Evolutionary conservation across 2,113 vertebrate species (phyloP).

Genomic region (Petromus typicus): DNA sequence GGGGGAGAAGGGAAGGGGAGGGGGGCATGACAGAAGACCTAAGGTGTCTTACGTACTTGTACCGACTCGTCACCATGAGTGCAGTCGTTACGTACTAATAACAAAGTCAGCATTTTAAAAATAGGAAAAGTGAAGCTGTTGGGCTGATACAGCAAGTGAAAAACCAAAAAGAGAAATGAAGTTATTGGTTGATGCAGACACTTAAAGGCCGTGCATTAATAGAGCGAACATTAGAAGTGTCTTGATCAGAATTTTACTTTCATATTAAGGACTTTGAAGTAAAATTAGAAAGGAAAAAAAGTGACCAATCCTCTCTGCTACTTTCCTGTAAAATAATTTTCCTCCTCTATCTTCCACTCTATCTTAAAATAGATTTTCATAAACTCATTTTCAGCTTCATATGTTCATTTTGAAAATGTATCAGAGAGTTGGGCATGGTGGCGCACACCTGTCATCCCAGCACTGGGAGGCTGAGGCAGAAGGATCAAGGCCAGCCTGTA

Average conservation of each 20-base stretch:
- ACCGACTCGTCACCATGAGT: neutral
- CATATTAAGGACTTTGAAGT: neutral
- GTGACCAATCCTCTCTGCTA: neutral
- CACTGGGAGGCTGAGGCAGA: neutral
- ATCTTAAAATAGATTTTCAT: neutral
- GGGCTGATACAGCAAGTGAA: too few species aligned
- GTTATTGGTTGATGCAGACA: neutral
- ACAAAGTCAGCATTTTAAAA: neutral
- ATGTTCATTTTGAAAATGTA: conserved; percentile 27
- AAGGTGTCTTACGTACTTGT: neutral
- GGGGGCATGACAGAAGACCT: neutral
- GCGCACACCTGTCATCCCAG: neutral
- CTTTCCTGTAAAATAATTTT: neutral
- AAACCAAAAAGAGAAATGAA: neutral
- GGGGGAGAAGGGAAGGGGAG: too few species aligned
- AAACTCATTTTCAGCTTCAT: neutral
- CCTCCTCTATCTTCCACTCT: neutral
- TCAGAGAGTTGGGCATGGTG: neutral
- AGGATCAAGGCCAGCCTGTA: neutral
- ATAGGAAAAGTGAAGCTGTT: neutral
- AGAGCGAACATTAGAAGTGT: neutral
- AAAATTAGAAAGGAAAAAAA: neutral
- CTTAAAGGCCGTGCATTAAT: neutral
- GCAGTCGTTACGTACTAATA: neutral
- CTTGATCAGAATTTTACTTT: conserved; percentile 22